These are phyloP conservation scores for Leuciscus idus DNA, from an alignment of 2,113 vertebrate genomes.

Conservation along the genomic window DNA sequence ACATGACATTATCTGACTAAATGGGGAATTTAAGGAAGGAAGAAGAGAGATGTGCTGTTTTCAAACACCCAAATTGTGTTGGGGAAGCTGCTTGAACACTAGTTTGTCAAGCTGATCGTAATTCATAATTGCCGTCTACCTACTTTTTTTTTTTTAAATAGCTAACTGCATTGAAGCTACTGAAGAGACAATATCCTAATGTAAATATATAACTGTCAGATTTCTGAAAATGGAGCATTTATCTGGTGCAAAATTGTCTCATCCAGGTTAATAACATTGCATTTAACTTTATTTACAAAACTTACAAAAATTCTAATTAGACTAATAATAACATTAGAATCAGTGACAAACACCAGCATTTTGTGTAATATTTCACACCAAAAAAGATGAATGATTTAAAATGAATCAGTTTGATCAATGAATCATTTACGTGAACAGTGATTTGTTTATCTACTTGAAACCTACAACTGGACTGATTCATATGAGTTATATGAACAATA, in stretches of 20 bases:
- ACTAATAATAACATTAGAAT: too few species aligned
- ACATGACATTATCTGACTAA: constrained; percentile 27
- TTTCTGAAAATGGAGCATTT: neutral
- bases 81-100: neutral
- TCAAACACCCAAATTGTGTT: neutral
- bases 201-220: neutral
- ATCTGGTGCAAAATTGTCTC: too few species aligned
- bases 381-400: too few species aligned
- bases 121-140: neutral
- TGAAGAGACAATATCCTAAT: neutral
- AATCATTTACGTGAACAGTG: neutral
- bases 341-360: too few species aligned
- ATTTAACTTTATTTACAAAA: too few species aligned
- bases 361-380: too few species aligned
- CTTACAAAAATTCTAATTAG: too few species aligned
- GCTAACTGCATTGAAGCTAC: neutral
- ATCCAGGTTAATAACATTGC: too few species aligned
- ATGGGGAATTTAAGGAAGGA: constrained; percentile 8
- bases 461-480: neutral
- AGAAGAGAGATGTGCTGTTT: neutral
- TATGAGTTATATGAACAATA: neutral
- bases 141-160: neutral
- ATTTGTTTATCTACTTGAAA: neutral
- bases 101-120: constrained; percentile 3
- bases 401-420: too few species aligned